A percentile compares a stretch with the other conserved stretches of the same genome.
Conservation (phyloP, 2,797 vertebrate genomes). For the Huso huso region DNA sequence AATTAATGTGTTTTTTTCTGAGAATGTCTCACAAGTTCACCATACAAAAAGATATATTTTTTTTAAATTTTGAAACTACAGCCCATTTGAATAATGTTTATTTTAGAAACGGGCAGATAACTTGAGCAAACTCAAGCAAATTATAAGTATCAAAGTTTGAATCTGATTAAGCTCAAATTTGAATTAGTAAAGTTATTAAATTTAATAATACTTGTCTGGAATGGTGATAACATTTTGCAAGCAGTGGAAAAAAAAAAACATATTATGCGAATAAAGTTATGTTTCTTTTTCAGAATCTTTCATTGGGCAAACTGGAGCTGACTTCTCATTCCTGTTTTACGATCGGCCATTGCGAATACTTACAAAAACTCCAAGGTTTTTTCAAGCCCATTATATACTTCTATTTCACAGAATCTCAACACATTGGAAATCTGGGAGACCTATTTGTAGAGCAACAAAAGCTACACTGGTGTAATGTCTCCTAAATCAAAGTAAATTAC, state of each 20-base stretch:
- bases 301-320: constrained; percentile 22
- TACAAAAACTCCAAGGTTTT: neutral
- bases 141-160: constrained; percentile 54
- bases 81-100: no score
- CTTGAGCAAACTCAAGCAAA: constrained; percentile 53
- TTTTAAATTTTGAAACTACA: no score
- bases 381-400: constrained; percentile 24
- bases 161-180: constrained; percentile 65
- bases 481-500: constrained; percentile 54
- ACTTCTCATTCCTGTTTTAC: constrained; percentile 33
- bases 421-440: constrained; percentile 46
- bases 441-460: constrained; percentile 54
- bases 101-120: constrained; percentile 34
- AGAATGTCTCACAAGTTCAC: no score
- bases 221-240: constrained; percentile 45
- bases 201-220: constrained; percentile 68
- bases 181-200: constrained; percentile 66
- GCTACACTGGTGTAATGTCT: constrained; percentile 45
- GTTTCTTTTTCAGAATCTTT: constrained; percentile 28
- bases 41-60: no score
- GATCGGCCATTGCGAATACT: neutral
- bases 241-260: constrained; percentile 34
- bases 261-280: constrained; percentile 33
- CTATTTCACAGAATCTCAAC: constrained; percentile 39
- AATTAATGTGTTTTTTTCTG: no score